A percentile compares a stretch with the other conserved stretches of the same genome.
Conservation (phyloP, 2,797 vertebrate genomes). For the Hoplostethus atlanticus region DNA sequence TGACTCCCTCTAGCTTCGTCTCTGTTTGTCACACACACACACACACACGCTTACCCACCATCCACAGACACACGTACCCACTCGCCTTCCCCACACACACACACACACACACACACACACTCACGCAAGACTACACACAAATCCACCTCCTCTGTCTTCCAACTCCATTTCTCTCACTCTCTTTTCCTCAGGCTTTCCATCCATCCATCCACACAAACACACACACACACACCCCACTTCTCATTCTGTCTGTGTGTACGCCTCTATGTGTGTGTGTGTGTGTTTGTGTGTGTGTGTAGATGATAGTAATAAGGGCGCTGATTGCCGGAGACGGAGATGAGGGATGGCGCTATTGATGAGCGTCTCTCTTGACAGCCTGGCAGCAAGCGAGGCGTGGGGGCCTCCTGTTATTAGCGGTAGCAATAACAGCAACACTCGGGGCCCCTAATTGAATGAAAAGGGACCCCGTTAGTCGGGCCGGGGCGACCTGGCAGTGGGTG, state of each 20-base stretch:
- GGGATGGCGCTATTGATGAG: constrained; percentile 72
- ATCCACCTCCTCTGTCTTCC: constrained; percentile 52
- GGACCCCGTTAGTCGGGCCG: too few species aligned
- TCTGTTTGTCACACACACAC: constrained; percentile 64
- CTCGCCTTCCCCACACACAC: too few species aligned
- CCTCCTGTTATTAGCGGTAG: constrained; percentile 79
- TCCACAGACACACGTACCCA: too few species aligned
- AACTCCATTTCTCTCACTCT: constrained; percentile 68
- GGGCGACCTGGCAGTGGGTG: constrained; percentile 54
- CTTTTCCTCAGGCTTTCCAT: constrained; percentile 74
- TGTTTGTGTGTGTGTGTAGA: constrained; percentile 33
- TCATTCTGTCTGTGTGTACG: constrained; percentile 38
- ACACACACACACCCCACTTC: constrained; percentile 26
- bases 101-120: constrained; percentile 21
- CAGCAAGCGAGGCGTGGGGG: constrained; percentile 54
- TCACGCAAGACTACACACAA: constrained; percentile 29
- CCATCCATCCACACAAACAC: constrained; percentile 67
- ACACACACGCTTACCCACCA: constrained; percentile 30
- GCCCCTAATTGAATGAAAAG: constrained; percentile 80
- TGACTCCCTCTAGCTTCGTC: constrained; percentile 70
- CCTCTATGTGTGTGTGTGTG: constrained; percentile 13
- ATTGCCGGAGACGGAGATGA: constrained; percentile 77
- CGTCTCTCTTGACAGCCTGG: constrained; percentile 70
- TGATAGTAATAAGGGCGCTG: constrained; percentile 75
- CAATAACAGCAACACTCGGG: constrained; percentile 73